Evolutionary conservation across 2,113 vertebrate species (phyloP), one percentile per base, ranked within the genome.

Genomic region (Forbesichthys papilliferus): DNA sequence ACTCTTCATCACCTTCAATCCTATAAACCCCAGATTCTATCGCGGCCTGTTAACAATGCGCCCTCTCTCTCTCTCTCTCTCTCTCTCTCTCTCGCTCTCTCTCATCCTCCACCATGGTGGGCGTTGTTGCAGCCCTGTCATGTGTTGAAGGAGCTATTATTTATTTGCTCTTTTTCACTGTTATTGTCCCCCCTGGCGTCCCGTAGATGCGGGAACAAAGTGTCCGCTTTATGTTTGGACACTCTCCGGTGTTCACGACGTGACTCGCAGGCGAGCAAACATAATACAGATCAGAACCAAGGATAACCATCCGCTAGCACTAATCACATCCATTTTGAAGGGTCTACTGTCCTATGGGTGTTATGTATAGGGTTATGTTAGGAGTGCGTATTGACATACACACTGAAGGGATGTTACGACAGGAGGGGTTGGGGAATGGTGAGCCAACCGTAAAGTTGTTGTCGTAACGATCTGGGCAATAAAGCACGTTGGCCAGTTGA

Each of bases 151-250:
- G 92, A 94, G 93, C 95, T 96, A 96, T 96, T 98, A 96, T 96
- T 98, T 98, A 97, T 96, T 98, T 97, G 94, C 95, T 94, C 94
- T 95, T 96, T 95, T 95, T 93, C 93, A 93, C 92, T 74, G 85
- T 93, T 92, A 93, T 96, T 87, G 80, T 88, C 77, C 73, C 91
- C 93, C 88, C 81, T 70, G 90, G 91, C 89, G 88, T 92, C 94
- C 93, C 91, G 88, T 90, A 85, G 93, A 85, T 93, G 89, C 77
- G 74, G 87, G 93, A 94, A 94, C 93, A 94, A 93, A 93, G 93
- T 88, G 90, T 89, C 90, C 86, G 78, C 92, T 69, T 93, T 70
- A 74, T 75, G 78, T 83, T 81, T 81, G 27, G 27, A 91, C 84
- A 66, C 71, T 16, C 65, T 36, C 9, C 91, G 91, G 87, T 89